Evolutionary conservation across 2,113 vertebrate species (phyloP).

Genomic region (Trinectes maculatus): DNA sequence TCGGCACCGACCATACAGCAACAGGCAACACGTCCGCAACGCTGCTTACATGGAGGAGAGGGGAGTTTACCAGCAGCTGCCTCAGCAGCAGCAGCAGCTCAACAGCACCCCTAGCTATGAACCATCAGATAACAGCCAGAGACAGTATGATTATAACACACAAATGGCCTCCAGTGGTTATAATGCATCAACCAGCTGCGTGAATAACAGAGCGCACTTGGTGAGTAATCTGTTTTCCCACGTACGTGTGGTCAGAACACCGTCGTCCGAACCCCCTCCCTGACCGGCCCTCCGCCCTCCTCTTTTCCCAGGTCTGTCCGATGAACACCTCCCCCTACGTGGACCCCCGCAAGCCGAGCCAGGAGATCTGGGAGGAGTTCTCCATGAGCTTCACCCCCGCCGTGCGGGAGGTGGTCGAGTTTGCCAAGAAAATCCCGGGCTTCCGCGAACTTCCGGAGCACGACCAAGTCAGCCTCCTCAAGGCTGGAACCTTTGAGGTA

Average conservation of each 20-base stretch:
- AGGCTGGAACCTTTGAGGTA: conserved; percentile 98
- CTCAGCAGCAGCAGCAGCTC: conserved; percentile 32
- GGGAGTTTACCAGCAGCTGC: conserved; percentile 73
- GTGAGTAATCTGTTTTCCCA: conserved; percentile 78
- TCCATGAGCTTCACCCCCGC: conserved; percentile 97
- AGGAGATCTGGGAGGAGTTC: conserved; percentile 99
- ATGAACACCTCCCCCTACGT: conserved; percentile 93
- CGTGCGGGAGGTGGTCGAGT: conserved; percentile 97
- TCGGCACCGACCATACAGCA: conserved; percentile 75
- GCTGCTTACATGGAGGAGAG: conserved; percentile 83
- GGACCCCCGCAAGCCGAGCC: conserved; percentile 90
- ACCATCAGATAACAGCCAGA: conserved; percentile 76
- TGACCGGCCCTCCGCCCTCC: not conserved
- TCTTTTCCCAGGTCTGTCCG: conserved; percentile 87
- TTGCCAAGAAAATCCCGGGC: conserved; percentile 94
- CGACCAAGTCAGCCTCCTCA: conserved; percentile 96
- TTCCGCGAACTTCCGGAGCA: conserved; percentile 94
- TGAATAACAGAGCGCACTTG: conserved; percentile 88
- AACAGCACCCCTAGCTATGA: conserved; percentile 78
- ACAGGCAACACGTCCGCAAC: conserved; percentile 73
- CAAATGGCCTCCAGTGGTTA: conserved; percentile 31
- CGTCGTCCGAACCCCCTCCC: not conserved
- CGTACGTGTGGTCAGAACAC: not conserved
- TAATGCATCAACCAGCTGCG: conserved; percentile 66
- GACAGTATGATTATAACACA: conserved; percentile 30